Base-by-base conservation (phyloP, 2,888 invertebrate genomes). In the Syrphus vitripennis region DNA sequence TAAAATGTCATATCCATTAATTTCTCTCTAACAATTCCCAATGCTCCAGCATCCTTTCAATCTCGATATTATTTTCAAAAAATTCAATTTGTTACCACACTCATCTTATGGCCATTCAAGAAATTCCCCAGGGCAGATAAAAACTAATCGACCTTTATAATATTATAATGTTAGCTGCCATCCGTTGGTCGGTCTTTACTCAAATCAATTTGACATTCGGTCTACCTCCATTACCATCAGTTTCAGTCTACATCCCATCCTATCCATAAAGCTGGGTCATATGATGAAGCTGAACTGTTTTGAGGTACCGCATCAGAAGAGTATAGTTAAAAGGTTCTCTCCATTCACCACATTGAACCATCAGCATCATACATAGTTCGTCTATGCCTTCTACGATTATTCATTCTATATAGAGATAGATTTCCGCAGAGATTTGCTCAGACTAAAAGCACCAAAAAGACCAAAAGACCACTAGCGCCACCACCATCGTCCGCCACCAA, bases 391-490 rank as follows among this genome's bases (percentile, higher is more conserved):
- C n/a, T n/a, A n/a, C n/a, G n/a, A n/a, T n/a, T n/a, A n/a, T n/a
- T n/a, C n/a, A 86, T 69, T 86, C 29, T 67, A 67, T 37, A 57
- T 19, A 37, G 37, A 77, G 61, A 86, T 45, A 77, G 61, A 86
- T 86, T 81, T 72, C 81, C 72, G 45, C 67, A 80, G 76, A 81
- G 81, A 84, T 67, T 72, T 65, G 48, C 26, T 16, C 19, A 9
- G n/a, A 79, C 48, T 40, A 6, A 48, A 10, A 42, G 42, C 4
- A 67, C 50, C 45, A 14, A 57, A n/a, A 61, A n/a, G 9, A 83
- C 53, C 55, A n/a, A 53, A 14, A 69, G 31, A 37, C 45, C 48
- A 57, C 67, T 4, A 14, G 6, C 19, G 21, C 12, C 21, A 10
- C 34, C 34, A 16, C 48, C 12, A 21, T 21, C 48, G 21, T 10